Base-by-base conservation (phyloP, 2,113 vertebrate genomes). In the Mus pahari region DNA sequence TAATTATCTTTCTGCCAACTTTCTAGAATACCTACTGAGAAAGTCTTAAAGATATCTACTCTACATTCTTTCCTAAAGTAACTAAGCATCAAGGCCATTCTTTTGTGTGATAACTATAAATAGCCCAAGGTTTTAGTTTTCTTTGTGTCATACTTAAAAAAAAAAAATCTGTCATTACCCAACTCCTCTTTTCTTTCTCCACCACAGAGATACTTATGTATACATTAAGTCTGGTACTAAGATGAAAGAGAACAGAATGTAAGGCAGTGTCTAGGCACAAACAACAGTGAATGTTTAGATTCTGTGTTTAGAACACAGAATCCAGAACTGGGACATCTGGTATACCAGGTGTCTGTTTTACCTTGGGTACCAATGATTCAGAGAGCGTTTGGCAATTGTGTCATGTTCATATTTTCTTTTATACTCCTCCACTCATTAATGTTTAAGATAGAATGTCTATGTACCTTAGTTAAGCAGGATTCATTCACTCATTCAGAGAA, bases 321-420 rank as follows among this genome's bases (percentile, higher is more conserved):
- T 86, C 89, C 14, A 95, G 75, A 36, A 87, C n/a, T 6, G 42
- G 55, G 93, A 94, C 83, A 94, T n/a, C 74, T 94, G 90, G 66
- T 92, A 86, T 39, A 91, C 73, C 48, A 75, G 55, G 91, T 94
- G 75, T 86, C 92, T 97, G 39, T 83, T 92, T 96, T 89, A 94
- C 86, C 74, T 75, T 83, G 71, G 64, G 78, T 81, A 92, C 48
- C 60, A 90, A 42, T 93, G 89, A 96, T 84, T 96, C 60, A 87
- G 55, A 94, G 48, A 83, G 74, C 82, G 58, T 53, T 87, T 75
- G 73, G 94, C 68, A 92, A 83, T 78, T 78, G 14, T 55, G 58
- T 60, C 39, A 75, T 58, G 79, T 84, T 84, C 20, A 81, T 93
- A 58, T 68, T 94, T 87, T 82, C 66, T 93, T 93, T 95, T 92